Evolutionary conservation across 2,113 vertebrate genomes (phyloP).

Genomic region (Nycticryphes semicollaris): DNA sequence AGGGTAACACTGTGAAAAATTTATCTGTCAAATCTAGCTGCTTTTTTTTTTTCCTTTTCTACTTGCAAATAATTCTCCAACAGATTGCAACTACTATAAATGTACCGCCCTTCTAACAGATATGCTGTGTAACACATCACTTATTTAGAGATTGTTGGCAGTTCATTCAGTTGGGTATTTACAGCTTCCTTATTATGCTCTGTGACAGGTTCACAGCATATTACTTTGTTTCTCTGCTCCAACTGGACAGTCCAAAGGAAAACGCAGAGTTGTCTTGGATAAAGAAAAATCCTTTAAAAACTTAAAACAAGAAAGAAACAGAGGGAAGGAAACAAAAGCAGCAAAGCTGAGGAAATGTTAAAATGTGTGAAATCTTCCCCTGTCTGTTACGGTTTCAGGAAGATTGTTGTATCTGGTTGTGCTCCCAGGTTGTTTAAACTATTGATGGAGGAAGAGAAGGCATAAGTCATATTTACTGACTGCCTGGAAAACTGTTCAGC

Average conservation of each 20-base stretch:
- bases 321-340: background rate
- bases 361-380: background rate
- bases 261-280: background rate
- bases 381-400: background rate
- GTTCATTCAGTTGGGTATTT: background rate
- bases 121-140: background rate
- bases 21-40: constrained; percentile 35
- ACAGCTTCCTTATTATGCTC: background rate
- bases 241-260: background rate
- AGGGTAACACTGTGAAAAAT: constrained; percentile 41
- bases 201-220: background rate
- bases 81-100: background rate
- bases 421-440: constrained; percentile 26
- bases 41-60: background rate
- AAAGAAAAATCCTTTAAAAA: background rate
- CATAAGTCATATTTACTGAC: constrained; percentile 54
- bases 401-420: constrained; percentile 8
- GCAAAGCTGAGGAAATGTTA: background rate
- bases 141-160: background rate
- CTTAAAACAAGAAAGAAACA: background rate
- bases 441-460: constrained; percentile 53
- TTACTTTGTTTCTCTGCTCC: background rate
- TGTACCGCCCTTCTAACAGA: background rate
- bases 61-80: constrained; percentile 17
- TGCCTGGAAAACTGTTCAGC: constrained; percentile 49